These are phyloP conservation scores for Notospermus geniculatus DNA, from an alignment of 1,140 invertebrate genomes.

Conservation along the genomic window DNA sequence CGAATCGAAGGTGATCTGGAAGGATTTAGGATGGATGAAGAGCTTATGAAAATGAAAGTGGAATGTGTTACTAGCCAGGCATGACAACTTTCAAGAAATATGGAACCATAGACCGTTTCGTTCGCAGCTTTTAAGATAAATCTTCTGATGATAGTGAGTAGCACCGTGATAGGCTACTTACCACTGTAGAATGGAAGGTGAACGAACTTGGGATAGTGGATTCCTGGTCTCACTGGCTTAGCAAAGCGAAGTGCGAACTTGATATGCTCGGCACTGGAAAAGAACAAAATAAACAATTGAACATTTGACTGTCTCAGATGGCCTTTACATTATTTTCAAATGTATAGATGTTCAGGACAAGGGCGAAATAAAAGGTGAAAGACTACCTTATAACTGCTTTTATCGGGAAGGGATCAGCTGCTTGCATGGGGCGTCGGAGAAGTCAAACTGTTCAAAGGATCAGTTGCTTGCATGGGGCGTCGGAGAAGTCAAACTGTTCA, in stretches of 20 bases:
- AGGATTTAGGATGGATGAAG: conserved; percentile 13
- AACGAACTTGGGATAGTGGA: conserved; percentile 1
- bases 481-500: too few relatives aligned
- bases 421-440: too few relatives aligned
- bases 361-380: too few relatives aligned
- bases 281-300: not conserved
- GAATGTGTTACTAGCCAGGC: not conserved
- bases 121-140: too few relatives aligned
- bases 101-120: too few relatives aligned
- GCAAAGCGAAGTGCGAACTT: conserved; percentile 23
- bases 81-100: too few relatives aligned
- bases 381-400: too few relatives aligned
- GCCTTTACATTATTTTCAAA: not conserved
- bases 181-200: conserved; percentile 1
- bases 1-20: conserved; percentile 19
- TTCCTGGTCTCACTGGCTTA: conserved; percentile 7
- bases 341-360: conserved; percentile 1
- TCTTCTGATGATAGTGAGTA: too few relatives aligned
- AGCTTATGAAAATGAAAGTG: not conserved
- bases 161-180: not conserved
- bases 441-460: too few relatives aligned
- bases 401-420: too few relatives aligned
- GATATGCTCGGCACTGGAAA: conserved; percentile 23
- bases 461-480: too few relatives aligned
- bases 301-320: too few relatives aligned